Evolutionary conservation across 2,113 vertebrate species (phyloP).

Genomic region (Prolemur simus): DNA sequence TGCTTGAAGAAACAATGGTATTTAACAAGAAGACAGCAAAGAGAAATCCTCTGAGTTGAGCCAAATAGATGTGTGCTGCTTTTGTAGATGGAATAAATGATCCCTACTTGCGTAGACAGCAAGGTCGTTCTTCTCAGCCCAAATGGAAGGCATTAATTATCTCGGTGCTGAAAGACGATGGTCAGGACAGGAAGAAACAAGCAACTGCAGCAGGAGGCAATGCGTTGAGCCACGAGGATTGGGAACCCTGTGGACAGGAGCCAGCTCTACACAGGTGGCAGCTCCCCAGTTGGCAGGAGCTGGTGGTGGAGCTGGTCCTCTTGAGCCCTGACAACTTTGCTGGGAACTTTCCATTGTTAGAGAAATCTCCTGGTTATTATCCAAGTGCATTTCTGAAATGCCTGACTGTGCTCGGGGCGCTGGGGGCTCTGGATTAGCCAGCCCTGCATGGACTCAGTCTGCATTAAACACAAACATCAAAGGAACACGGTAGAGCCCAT

Average conservation of each 20-base stretch:
- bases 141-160: neutral
- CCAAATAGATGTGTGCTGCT: neutral
- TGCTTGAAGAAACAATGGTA: neutral
- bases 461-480: neutral
- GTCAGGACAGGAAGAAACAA: neutral
- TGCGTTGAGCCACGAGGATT: neutral
- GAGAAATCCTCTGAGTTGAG: neutral
- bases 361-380: neutral
- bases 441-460: neutral
- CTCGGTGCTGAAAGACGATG: neutral
- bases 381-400: constrained; percentile 45
- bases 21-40: neutral
- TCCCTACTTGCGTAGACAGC: neutral
- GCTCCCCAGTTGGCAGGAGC: neutral
- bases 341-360: neutral
- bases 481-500: neutral
- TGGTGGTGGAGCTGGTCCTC: neutral
- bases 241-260: neutral
- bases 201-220: neutral
- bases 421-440: neutral
- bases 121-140: neutral
- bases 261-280: neutral
- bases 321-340: neutral
- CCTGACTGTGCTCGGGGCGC: neutral
- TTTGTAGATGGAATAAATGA: neutral